A percentile compares a stretch with the other conserved stretches of the same genome.
These are phyloP conservation scores for Thryonomys swinderianus DNA, from an alignment of 2,113 vertebrate species.

Conservation along the genomic window DNA sequence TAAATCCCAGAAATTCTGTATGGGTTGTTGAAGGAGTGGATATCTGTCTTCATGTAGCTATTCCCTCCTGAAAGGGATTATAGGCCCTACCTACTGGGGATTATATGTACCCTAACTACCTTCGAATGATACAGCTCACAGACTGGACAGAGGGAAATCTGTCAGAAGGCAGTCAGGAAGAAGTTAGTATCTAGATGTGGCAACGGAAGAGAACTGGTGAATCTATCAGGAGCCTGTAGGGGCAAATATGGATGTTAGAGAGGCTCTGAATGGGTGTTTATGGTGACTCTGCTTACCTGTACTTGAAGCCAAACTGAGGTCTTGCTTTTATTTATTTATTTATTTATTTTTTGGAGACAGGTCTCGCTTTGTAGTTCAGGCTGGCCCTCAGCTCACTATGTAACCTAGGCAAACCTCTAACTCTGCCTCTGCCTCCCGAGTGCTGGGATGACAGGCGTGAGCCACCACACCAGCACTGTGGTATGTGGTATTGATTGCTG, in stretches of 20 bases:
- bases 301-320: too few species aligned
- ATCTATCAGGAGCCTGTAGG: neutral
- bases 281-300: neutral
- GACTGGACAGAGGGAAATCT: neutral
- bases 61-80: neutral
- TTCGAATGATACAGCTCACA: neutral
- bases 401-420: too few species aligned
- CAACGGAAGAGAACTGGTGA: neutral
- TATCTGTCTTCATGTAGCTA: neutral
- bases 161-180: neutral
- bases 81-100: neutral
- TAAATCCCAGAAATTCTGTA: neutral
- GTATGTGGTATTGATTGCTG: too few species aligned
- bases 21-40: neutral
- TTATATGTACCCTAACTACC: neutral
- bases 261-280: neutral
- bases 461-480: too few species aligned
- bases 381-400: too few species aligned
- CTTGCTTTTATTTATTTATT: too few species aligned
- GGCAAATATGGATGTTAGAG: neutral
- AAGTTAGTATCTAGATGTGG: neutral
- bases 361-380: too few species aligned
- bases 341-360: too few species aligned
- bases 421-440: too few species aligned
- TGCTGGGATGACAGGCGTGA: too few species aligned